Base-by-base conservation (phyloP, 2,113 vertebrate genomes). In the Drymodes brunneopygia region DNA sequence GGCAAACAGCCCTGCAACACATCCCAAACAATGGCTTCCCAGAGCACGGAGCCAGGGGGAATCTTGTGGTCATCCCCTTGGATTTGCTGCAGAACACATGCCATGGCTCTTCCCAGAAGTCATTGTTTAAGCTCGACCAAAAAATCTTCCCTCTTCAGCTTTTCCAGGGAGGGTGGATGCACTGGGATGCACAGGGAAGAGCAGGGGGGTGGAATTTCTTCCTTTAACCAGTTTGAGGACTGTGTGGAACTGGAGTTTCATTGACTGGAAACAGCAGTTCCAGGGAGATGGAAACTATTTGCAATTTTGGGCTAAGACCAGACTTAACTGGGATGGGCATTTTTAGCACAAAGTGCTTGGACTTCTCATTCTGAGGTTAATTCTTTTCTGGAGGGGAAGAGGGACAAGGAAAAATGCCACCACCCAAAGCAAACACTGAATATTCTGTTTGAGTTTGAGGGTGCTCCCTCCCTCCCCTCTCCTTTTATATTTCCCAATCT, bases 21-120 rank as follows among this genome's bases (percentile, higher is more conserved):
- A 92, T 54, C 64, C 90, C 95, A 90, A 96, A 96, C 93, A 97
- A 96, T 96, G 93, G 90, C 91, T 96, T 94, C 94, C 93, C 92
- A 92, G 93, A 97, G 83, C 92, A 79, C 2, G 8, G 35, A 95
- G 95, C 95, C 92, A 81, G 96, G 60, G 95, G 94, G 95, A 94
- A 95, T 86, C 19, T 89, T 97, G 96, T 97, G 96, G 95, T 95
- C 96, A 97, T 92, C 90, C 64, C 27, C 80, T 51, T n/a, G 51
- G 91, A 81, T 79, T 81, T 86, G 64, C 96, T 96, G 91, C 94
- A 92, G 72, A 97, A 91, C 96, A 95, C 42, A 91, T 91, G 94
- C 89, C 77, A 86, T 13, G 69, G 89, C 69, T 42, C 83, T 95
- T 96, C 94, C 96, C 96, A 95, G 91, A 92, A 96, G 82, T 64